A percentile compares a stretch with the other conserved stretches of the same genome.
These are phyloP conservation scores for Bujurquina vittata DNA, from an alignment of 2,113 vertebrate genomes.

Conservation along the genomic window DNA sequence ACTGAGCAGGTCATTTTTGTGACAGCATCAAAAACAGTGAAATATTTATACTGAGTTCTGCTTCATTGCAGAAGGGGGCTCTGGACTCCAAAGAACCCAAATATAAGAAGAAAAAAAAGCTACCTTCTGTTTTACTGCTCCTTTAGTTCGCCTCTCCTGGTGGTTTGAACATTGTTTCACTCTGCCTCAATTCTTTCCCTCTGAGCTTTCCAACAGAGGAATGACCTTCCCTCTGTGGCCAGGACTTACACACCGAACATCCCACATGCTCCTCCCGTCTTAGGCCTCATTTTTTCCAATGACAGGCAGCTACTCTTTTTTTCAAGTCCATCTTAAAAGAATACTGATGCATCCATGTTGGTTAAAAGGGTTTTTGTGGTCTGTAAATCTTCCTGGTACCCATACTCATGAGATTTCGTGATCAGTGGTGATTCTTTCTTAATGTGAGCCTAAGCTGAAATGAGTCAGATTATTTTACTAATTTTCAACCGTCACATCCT, in stretches of 20 bases:
- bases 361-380: not conserved
- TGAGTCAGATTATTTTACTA: not conserved
- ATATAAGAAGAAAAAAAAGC: not conserved
- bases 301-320: no score
- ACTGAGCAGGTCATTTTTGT: not conserved
- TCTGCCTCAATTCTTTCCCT: not conserved
- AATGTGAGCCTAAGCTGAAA: not conserved
- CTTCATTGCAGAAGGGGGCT: not conserved
- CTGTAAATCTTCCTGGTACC: conserved; percentile 3
- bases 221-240: conserved; percentile 22
- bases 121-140: not conserved
- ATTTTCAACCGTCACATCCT: not conserved
- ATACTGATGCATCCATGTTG: not conserved
- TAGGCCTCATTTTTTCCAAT: not conserved
- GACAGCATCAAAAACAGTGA: not conserved
- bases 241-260: conserved; percentile 11
- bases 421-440: not conserved
- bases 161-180: conserved; percentile 6
- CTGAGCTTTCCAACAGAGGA: not conserved
- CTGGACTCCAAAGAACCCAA: not conserved
- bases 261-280: not conserved
- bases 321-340: not conserved
- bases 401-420: not conserved
- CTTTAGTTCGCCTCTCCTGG: conserved; percentile 4
- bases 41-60: not conserved